Evolutionary conservation across 1,140 invertebrate genomes (phyloP), one percentile per base, ranked within the genome.

Genomic region (Acromyrmex charruanus): DNA sequence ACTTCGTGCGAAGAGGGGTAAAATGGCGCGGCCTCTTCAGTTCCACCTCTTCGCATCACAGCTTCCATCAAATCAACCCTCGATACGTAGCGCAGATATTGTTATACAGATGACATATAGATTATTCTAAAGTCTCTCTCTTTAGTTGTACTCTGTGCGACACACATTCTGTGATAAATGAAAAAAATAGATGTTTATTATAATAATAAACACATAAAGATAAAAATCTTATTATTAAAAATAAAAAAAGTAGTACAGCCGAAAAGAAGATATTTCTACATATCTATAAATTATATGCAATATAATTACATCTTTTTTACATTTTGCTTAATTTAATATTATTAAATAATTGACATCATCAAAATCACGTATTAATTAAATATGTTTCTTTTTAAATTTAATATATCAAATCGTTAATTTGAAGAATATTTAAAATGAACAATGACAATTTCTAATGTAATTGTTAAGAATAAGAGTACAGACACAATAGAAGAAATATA

Each of bases 11-110:
- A 44, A 25, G n/a, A 18, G 63, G 72, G 72, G 51, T 44, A 61
- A 88, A 88, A 74, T 63, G 66, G 55, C 55, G 77, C 58, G 77
- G 74, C 85, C 80, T 74, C 18, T 84, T 84, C 69, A 63, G 71
- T 69, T 90, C 89, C 89, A 87, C 89, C 89, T 80, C 74, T 85
- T 89, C 39, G 14, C 63, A 31, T 28, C 16, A 14, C 4, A 7
- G 18, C 28, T 68, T 68, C 28, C 49, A 14, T 65, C 75, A 25
- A 69, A 81, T 49, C 16, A 31, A n/a, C 75, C 16, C n/a, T 69
- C 49, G 28, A 69, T 39, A 75, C 31, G 12, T 71, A 55, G 16
- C n/a, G 39, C 58, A 18, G 28, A 80, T 18, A 35, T n/a, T 16
- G 51, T 6, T n/a, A 44, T 44, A 44, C 7, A 44, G 10, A 44